These are phyloP conservation scores for Glareola pratincola DNA, from an alignment of 2,113 vertebrate genomes.

Conservation along the genomic window DNA sequence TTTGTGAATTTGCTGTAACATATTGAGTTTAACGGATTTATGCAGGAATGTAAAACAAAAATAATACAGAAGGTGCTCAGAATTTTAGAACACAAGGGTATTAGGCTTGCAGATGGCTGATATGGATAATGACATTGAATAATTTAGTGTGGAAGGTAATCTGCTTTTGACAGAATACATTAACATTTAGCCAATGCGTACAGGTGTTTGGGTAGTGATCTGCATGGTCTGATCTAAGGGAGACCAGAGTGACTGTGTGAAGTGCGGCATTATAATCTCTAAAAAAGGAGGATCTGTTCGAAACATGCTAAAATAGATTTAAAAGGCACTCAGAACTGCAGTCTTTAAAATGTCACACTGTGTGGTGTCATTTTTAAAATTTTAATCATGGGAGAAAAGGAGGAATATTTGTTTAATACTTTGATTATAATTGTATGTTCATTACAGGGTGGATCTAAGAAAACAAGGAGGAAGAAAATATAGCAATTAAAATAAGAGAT, in stretches of 20 bases:
- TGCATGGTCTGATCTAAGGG: neutral
- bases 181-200: constrained; percentile 69
- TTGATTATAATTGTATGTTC: neutral
- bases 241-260: neutral
- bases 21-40: constrained; percentile 79
- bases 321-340: neutral
- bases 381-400: neutral
- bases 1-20: constrained; percentile 74
- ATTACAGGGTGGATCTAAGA: neutral
- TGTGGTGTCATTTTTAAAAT: neutral
- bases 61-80: constrained; percentile 69
- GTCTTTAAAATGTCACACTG: neutral
- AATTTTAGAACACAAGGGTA: constrained; percentile 68
- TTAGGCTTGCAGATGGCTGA: constrained; percentile 75
- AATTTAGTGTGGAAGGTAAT: constrained; percentile 74
- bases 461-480: neutral
- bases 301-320: neutral
- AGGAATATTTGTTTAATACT: neutral
- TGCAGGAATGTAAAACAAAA: constrained; percentile 78
- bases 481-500: neutral
- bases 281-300: neutral
- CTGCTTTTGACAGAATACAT: constrained; percentile 74
- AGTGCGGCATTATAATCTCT: constrained; percentile 1
- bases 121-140: constrained; percentile 69
- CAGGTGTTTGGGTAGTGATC: constrained; percentile 62